Evolutionary conservation across 2,888 invertebrate genomes (phyloP), one percentile per base, ranked within the genome.

Genomic region (Cephus sareptanus): DNA sequence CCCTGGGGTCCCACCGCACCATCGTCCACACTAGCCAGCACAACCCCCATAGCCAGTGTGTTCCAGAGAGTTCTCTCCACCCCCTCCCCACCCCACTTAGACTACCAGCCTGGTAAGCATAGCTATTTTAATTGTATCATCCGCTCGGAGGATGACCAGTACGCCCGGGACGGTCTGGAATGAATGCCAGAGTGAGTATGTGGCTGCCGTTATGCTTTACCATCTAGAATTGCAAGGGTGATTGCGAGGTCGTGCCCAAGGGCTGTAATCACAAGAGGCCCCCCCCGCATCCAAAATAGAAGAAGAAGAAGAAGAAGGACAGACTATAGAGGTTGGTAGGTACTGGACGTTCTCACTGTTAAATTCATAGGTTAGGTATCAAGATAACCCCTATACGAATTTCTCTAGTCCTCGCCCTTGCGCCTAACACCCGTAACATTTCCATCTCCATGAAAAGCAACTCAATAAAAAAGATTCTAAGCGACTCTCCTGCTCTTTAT

Each of bases 41-140:
- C 56, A 56, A 11, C 9, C 56, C 56, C 56, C 56, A 23, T 23
- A 23, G 23, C 56, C 56, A 56, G 23, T 56, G 56, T 56, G 56
- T 56, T 56, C 56, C 56, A 56, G 56, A 56, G 23, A 40, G 40
- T 15, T 30, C 71, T 9, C 71, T 81, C 79, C 78, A 75, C 77
- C 81, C 71, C 81, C 78, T 75, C 77, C 69, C 76, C 74, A 77
- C 76, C 76, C 82, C 81, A 35, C 81, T 82, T 77, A 77, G 79
- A 76, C 76, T 76, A 12, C 73, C 76, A 81, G 81, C 81, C 87
- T 86, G 87, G 89, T 89, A 89, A 90, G 90, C 90, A 88, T 87
- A 89, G 90, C 91, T 91, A 91, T 91, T 91, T 91, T 91, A 91
- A 91, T 91, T 91, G 91, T 89, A 87, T 89, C 87, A 87, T 90